Evolutionary conservation across 92 coral and sea anemone genomes (phyloP).

Genomic region (Ricordea florida): DNA sequence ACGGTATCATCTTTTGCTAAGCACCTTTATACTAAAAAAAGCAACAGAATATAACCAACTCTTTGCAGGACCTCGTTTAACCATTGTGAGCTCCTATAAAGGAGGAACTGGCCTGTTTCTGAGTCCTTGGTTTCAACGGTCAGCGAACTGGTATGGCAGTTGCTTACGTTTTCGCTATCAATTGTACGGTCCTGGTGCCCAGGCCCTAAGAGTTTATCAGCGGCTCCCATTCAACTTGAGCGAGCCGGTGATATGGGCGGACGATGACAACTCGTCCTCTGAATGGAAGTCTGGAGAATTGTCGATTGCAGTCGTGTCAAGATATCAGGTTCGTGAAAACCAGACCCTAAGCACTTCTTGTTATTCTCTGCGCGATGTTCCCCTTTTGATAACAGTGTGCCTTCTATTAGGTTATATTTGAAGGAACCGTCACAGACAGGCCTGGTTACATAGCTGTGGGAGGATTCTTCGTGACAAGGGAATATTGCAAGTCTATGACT

Average conservation of each 20-base stretch:
- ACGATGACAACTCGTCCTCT: too few species aligned
- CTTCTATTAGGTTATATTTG: constrained; percentile 20
- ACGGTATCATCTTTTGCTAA: too few species aligned
- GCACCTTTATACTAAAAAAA: too few species aligned
- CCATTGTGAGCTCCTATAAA: constrained; percentile 1
- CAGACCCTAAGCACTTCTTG: too few species aligned
- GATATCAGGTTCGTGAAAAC: too few species aligned
- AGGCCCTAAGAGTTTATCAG: constrained; percentile 44
- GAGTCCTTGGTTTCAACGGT: constrained; percentile 44
- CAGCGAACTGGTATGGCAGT: constrained; percentile 44
- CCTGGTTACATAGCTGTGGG: constrained; percentile 60
- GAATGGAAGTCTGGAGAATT: too few species aligned
- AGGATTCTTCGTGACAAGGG: constrained; percentile 37
- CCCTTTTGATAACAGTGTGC: not conserved
- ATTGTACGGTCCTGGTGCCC: constrained; percentile 55
- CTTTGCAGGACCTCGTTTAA: constrained; percentile 19
- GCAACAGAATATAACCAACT: too few species aligned
- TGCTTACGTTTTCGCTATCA: constrained; percentile 58
- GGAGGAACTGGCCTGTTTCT: not conserved
- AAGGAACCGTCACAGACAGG: constrained; percentile 7
- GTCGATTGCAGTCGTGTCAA: too few species aligned
- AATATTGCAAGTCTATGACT: constrained; percentile 32
- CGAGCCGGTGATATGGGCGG: constrained; percentile 51
- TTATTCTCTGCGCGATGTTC: not conserved
- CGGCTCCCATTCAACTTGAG: constrained; percentile 6